Evolutionary conservation across 2,888 invertebrate genomes (phyloP).

Genomic region (Torymus tubicola): DNA sequence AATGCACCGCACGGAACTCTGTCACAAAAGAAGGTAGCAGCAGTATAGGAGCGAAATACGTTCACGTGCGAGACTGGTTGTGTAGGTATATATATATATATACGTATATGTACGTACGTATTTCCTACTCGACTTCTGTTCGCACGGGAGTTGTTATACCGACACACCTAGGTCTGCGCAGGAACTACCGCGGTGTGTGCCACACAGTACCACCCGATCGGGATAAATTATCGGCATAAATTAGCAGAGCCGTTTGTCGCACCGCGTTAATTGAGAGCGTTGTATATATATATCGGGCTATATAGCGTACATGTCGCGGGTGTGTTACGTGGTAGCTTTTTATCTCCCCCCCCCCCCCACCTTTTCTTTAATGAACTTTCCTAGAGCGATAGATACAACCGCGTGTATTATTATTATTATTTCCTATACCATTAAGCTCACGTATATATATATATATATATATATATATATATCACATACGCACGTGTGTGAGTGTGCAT

Average conservation of each 20-base stretch:
- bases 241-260: conserved; percentile 40
- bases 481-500: not conserved
- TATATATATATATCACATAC: too few relatives aligned
- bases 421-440: not conserved
- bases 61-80: conserved; percentile 5
- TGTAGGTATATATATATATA: not conserved
- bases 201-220: not conserved
- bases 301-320: too few relatives aligned
- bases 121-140: not conserved
- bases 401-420: conserved; percentile 8
- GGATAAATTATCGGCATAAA: conserved; percentile 47
- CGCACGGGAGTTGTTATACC: not conserved
- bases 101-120: not conserved
- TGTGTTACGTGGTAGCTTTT: not conserved
- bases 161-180: conserved; percentile 15
- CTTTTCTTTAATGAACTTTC: conserved; percentile 30
- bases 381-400: not conserved
- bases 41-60: not conserved
- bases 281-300: too few relatives aligned
- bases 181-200: too few relatives aligned
- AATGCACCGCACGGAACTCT: not conserved
- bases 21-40: conserved; percentile 4
- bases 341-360: conserved; percentile 1
- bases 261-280: conserved; percentile 34
- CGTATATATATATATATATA: too few relatives aligned